phyloP scores from a whole-genome alignment of 2,888 invertebrate genomes.

The Hyalella azteca region DNA sequence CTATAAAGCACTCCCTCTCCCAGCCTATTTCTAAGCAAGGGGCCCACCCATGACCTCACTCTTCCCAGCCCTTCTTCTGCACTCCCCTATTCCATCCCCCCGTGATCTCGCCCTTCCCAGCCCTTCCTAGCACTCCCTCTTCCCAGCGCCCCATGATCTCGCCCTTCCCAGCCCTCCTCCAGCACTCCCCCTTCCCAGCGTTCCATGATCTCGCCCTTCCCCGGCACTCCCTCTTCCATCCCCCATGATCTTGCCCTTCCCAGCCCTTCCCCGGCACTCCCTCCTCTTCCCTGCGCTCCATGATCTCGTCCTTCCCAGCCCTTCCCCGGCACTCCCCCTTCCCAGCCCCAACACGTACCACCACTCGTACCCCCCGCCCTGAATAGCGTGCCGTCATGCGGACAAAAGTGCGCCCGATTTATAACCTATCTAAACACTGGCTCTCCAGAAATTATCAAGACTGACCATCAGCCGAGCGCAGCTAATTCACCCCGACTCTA shows the following conservation, averaged over 20 bases:
- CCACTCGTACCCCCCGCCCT: not conserved
- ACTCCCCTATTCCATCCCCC: not conserved
- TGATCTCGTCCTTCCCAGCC: not conserved
- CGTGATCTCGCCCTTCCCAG: not conserved
- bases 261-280: not conserved
- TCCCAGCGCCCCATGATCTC: too few relatives aligned
- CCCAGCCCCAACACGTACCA: not conserved
- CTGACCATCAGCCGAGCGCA: not conserved
- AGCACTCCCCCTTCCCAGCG: not conserved
- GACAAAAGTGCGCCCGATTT: not conserved
- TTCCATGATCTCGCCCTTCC: too few relatives aligned
- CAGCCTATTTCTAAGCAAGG: too few relatives aligned
- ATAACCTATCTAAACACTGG: conserved; percentile 26
- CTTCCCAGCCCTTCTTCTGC: not conserved
- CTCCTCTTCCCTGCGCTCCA: not conserved
- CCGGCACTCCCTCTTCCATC: not conserved
- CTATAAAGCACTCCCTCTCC: too few relatives aligned
- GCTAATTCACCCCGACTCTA: conserved; percentile 7
- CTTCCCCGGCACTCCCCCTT: not conserved
- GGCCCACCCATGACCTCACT: not conserved
- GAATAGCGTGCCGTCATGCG: not conserved
- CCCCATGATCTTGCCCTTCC: not conserved
- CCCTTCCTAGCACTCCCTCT: not conserved
- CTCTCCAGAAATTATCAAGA: not conserved
- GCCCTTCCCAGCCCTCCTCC: not conserved